A percentile compares a stretch with the other conserved stretches of the same genome.
Evolutionary conservation across 2,797 vertebrate genomes (phyloP).

Genomic region (Trematomus bernacchii): DNA sequence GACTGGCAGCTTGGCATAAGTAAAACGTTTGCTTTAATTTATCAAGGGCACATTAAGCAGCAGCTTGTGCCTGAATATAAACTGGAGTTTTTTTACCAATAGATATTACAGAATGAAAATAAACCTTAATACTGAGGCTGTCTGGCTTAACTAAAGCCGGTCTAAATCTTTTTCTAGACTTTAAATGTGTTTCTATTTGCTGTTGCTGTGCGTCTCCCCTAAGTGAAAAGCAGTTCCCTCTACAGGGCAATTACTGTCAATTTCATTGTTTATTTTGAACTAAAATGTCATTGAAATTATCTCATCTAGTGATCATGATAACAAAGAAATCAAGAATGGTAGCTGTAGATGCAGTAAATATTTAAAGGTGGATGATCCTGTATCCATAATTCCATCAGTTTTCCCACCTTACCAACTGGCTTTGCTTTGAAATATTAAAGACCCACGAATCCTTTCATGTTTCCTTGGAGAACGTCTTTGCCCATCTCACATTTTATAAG

Average conservation of each 20-base stretch:
- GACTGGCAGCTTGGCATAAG: conserved; percentile 36
- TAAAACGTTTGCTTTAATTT: conserved; percentile 46
- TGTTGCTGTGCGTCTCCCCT: not conserved
- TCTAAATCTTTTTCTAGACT: not conserved
- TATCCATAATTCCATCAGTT: not conserved
- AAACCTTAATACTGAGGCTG: too few species aligned
- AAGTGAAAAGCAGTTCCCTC: not conserved
- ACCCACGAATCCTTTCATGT: conserved; percentile 1
- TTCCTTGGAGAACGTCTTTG: not conserved
- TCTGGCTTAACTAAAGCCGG: not conserved
- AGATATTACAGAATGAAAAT: too few species aligned
- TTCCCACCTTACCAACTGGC: not conserved
- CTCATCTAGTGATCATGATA: not conserved
- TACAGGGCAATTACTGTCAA: not conserved
- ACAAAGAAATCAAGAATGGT: not conserved
- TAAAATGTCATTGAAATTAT: not conserved
- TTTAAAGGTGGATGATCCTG: not conserved
- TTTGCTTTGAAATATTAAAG: conserved; percentile 25
- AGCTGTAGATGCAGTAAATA: not conserved
- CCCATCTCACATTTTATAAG: not conserved
- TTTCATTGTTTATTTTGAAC: not conserved
- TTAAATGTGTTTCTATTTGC: not conserved
- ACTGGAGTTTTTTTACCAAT: not conserved
- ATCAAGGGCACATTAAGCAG: conserved; percentile 33
- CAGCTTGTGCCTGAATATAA: conserved; percentile 22